These are phyloP conservation scores for Dromiciops gliroides DNA, from an alignment of 2,113 vertebrate genomes.

Conservation along the genomic window DNA sequence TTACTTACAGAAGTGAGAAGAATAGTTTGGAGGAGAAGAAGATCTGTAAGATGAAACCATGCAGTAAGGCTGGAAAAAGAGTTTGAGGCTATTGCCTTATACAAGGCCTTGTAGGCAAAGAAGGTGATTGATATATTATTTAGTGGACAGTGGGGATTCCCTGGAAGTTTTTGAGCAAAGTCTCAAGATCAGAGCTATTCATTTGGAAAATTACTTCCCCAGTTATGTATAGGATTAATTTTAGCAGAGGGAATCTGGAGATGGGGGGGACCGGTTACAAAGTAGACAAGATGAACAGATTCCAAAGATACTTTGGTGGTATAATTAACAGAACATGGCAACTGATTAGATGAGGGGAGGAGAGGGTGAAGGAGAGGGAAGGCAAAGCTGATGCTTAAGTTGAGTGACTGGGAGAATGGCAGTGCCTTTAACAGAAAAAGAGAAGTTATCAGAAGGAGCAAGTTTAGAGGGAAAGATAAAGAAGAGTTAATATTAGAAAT, in stretches of 20 bases:
- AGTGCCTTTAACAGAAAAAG: neutral
- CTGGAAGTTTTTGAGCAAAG: neutral
- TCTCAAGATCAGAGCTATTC: neutral
- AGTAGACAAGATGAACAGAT: neutral
- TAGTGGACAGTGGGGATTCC: neutral
- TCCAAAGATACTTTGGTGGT: neutral
- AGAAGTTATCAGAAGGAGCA: neutral
- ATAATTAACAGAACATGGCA: neutral
- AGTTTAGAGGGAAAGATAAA: neutral
- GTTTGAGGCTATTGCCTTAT: neutral
- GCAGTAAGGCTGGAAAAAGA: neutral
- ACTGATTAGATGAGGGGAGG: neutral
- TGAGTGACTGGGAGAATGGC: neutral
- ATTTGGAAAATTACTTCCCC: neutral
- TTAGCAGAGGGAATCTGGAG: neutral
- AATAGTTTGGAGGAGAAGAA: neutral
- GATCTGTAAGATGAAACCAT: neutral
- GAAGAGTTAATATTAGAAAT: neutral
- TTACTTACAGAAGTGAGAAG: neutral
- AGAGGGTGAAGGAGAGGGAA: neutral
- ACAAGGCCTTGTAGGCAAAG: neutral
- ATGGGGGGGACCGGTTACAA: neutral
- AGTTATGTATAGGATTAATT: neutral
- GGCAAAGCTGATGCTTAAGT: neutral
- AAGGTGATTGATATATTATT: neutral